phyloP scores from a whole-genome alignment of 2,113 vertebrate species.

The Trachemys scripta region DNA sequence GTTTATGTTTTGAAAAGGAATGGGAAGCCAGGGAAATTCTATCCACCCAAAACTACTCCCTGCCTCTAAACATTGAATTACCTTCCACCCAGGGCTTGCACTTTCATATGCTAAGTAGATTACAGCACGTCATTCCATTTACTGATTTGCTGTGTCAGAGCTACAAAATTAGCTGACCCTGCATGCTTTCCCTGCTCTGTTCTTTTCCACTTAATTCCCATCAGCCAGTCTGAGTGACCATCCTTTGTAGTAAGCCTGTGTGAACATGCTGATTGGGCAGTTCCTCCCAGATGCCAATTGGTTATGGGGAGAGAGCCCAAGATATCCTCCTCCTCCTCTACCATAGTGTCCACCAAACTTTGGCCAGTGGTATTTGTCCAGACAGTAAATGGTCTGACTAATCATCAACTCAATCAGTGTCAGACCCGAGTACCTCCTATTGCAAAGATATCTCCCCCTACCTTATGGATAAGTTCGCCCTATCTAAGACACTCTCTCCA shows the following conservation, averaged over 20 bases:
- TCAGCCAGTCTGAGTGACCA: not conserved
- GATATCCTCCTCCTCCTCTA: not conserved
- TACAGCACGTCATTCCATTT: not conserved
- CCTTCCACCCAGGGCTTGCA: not conserved
- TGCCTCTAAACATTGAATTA: not conserved
- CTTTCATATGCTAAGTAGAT: not conserved
- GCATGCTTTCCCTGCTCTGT: not conserved
- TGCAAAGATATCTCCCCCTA: too few species aligned
- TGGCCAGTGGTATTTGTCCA: not conserved
- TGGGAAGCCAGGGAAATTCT: not conserved
- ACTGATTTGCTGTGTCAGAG: not conserved
- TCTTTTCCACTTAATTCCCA: not conserved
- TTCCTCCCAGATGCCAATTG: not conserved
- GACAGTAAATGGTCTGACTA: not conserved
- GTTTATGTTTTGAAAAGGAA: not conserved
- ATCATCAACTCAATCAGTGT: not conserved
- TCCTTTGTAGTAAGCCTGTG: not conserved
- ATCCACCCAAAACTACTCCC: not conserved
- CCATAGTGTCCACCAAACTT: not conserved
- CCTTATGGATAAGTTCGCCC: not conserved
- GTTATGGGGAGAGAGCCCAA: not conserved
- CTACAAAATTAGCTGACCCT: not conserved
- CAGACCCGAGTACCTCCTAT: not conserved
- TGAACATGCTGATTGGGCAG: not conserved
- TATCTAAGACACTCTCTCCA: not conserved